Conservation (phyloP, 2,888 invertebrate species). For the Pantelozetes paolii region DNA sequence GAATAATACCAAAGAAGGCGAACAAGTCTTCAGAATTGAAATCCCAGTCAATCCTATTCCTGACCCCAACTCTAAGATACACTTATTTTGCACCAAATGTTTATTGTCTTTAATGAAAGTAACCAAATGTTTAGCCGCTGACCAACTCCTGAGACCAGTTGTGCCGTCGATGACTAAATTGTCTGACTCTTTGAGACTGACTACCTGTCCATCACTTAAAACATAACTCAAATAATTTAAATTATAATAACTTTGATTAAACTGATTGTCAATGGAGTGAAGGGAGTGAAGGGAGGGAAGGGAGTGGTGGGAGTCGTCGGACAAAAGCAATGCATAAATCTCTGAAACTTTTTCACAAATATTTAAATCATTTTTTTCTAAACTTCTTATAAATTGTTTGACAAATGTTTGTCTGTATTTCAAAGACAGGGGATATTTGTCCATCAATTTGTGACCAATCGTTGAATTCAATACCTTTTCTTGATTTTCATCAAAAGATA, state of each 20-base stretch:
- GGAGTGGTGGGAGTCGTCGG: too few species aligned
- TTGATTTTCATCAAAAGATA: constrained; percentile 5
- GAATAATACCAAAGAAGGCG: not conserved
- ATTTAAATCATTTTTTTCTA: not conserved
- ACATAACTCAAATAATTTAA: constrained; percentile 35
- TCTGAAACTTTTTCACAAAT: not conserved
- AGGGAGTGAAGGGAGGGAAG: too few species aligned
- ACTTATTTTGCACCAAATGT: constrained; percentile 27
- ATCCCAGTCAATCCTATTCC: constrained; percentile 37
- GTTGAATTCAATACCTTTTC: constrained; percentile 9
- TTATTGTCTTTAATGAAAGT: not conserved
- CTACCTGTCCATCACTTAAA: constrained; percentile 13
- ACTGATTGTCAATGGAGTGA: not conserved
- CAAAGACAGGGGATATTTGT: constrained; percentile 19
- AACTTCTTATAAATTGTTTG: not conserved
- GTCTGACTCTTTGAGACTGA: constrained; percentile 26
- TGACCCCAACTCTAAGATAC: constrained; percentile 30
- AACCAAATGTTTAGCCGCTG: constrained; percentile 23
- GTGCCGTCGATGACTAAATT: constrained; percentile 33
- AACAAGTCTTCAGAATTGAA: constrained; percentile 22
- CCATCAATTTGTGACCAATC: constrained; percentile 7
- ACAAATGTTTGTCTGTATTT: constrained; percentile 17
- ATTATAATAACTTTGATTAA: constrained; percentile 5
- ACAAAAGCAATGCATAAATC: not conserved
- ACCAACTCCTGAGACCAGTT: constrained; percentile 34